Percentiles rank a stretch among this genome's conserved stretches.
Evolutionary conservation across 2,113 vertebrate genomes (phyloP).

Genomic region (Rostratula benghalensis): DNA sequence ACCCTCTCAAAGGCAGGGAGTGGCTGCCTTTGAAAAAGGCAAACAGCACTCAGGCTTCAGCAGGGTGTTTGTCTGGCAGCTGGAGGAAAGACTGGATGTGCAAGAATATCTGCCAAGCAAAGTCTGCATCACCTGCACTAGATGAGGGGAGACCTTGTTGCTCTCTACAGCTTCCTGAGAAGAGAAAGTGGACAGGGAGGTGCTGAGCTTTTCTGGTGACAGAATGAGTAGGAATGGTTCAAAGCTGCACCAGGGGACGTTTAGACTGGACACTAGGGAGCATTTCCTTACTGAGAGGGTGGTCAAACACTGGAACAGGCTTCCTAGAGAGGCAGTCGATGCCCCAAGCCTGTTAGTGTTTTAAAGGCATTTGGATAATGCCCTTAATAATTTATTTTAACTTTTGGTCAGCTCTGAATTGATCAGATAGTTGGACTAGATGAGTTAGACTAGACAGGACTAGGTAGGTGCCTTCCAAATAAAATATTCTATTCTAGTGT

Average conservation of each 20-base stretch:
- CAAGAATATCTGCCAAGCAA: background rate
- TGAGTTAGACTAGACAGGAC: background rate
- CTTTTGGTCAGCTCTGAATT: background rate
- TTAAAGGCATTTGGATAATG: background rate
- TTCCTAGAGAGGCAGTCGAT: background rate
- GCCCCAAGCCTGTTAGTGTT: background rate
- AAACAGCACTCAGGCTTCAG: background rate
- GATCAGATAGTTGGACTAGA: background rate
- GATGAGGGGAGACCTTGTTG: fast-evolving
- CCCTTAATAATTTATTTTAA: background rate
- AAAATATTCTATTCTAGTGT: background rate
- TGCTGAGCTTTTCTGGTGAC: background rate
- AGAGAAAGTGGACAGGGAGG: background rate
- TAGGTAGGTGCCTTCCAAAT: background rate
- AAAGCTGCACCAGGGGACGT: background rate
- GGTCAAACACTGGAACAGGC: background rate
- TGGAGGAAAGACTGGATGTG: fast-evolving
- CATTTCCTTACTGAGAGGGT: background rate
- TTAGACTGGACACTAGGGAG: background rate
- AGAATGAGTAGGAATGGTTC: fast-evolving
- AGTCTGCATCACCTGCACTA: background rate
- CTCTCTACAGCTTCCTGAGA: background rate
- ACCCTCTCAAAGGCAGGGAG: fast-evolving
- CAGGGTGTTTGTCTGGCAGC: background rate
- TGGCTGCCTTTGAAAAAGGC: no score